A percentile compares a stretch with the other conserved stretches of the same genome.
These are phyloP conservation scores for Drosophila antonietae DNA, from an alignment of 2,888 invertebrate species.

Conservation along the genomic window DNA sequence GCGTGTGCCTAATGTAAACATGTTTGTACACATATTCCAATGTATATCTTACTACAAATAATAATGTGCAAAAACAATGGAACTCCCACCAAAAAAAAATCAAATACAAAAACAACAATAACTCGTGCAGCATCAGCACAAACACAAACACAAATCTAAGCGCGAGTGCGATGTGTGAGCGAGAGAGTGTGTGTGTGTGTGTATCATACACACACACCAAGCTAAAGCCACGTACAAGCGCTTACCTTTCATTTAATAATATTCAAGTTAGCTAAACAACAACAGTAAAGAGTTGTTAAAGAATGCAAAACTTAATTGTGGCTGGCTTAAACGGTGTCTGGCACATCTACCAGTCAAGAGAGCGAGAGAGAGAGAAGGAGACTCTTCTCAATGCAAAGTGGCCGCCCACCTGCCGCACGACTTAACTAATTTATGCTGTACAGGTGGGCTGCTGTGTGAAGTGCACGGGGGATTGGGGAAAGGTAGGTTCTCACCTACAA, in stretches of 20 bases:
- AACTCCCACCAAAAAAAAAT: slow-evolving; percentile 54
- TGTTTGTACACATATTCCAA: slow-evolving; percentile 17
- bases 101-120: slow-evolving; percentile 3
- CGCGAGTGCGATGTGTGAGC: not conserved
- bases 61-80: slow-evolving; percentile 56
- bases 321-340: slow-evolving; percentile 25
- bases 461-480: not conserved
- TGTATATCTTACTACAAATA: slow-evolving; percentile 9
- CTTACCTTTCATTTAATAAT: slow-evolving; percentile 40
- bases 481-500: not conserved
- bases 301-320: slow-evolving; percentile 44
- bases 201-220: slow-evolving; percentile 27
- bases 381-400: slow-evolving; percentile 30
- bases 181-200: slow-evolving; percentile 10
- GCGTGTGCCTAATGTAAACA: slow-evolving; percentile 23
- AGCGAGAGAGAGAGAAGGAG: slow-evolving; percentile 3
- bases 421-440: slow-evolving; percentile 48
- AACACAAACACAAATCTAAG: slow-evolving; percentile 27
- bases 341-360: slow-evolving; percentile 24
- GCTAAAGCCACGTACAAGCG: slow-evolving; percentile 45
- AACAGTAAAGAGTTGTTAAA: slow-evolving; percentile 26
- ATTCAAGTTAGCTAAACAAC: slow-evolving; percentile 1
- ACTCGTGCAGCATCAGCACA: slow-evolving; percentile 48
- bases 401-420: slow-evolving; percentile 55
- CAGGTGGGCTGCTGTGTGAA: not conserved